Evolutionary conservation across 2,797 vertebrate genomes (phyloP).

Genomic region (Aselliscus stoliczkanus): DNA sequence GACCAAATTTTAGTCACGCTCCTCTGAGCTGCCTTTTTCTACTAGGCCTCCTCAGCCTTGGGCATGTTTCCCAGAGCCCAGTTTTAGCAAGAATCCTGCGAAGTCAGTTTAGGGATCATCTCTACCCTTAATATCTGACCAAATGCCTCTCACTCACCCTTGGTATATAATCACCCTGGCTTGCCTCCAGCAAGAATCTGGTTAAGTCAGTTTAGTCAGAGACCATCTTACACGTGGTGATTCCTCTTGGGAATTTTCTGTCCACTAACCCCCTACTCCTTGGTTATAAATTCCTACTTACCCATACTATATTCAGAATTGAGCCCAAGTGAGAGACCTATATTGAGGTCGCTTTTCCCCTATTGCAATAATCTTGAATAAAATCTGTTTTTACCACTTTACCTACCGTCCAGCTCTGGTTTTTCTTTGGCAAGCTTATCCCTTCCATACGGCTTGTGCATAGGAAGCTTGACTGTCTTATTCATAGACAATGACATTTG

Average conservation of each 20-base stretch:
- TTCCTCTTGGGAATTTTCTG: background rate
- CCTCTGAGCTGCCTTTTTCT: background rate
- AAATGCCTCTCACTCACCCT: background rate
- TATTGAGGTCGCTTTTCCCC: background rate
- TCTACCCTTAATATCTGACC: background rate
- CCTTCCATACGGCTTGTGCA: background rate
- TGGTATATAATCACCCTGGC: background rate
- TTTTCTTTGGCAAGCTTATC: background rate
- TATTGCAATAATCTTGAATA: background rate
- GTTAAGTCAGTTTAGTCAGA: background rate
- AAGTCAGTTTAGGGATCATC: background rate
- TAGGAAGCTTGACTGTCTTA: background rate
- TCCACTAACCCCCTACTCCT: background rate
- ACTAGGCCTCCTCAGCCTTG: background rate
- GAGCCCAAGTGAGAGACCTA: background rate
- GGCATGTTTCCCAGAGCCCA: background rate
- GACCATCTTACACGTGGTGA: background rate
- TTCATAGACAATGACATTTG: background rate
- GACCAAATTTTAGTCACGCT: background rate
- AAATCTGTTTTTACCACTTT: background rate
- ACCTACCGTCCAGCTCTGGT: background rate
- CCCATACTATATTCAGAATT: background rate
- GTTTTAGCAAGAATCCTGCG: background rate
- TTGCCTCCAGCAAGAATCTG: background rate
- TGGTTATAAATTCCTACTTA: background rate